Evolutionary conservation across 2,797 vertebrate genomes (phyloP).

Genomic region (Anabacerthia variegaticeps): DNA sequence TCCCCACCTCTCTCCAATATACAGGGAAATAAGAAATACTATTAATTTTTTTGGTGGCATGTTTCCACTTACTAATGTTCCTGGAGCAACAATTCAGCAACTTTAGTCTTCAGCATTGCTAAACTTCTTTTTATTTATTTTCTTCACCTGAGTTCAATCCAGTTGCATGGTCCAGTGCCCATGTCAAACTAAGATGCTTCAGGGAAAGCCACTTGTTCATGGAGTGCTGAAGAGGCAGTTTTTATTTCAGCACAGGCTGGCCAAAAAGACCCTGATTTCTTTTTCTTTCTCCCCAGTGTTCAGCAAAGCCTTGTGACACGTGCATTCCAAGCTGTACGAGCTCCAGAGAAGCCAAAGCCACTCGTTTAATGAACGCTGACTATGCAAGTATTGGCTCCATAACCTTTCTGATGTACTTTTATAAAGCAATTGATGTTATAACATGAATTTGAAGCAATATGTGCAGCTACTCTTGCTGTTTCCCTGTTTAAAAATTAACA

Average conservation of each 20-base stretch:
- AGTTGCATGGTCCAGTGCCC: neutral
- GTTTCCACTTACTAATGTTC: neutral
- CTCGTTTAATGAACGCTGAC: constrained; percentile 7
- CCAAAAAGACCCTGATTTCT: neutral
- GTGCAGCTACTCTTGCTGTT: constrained; percentile 16
- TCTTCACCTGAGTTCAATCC: neutral
- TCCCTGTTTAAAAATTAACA: constrained; percentile 62
- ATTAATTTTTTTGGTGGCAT: neutral
- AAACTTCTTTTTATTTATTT: constrained; percentile 3
- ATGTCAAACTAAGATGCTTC: neutral
- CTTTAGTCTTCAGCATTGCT: neutral
- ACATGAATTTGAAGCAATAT: constrained; percentile 16
- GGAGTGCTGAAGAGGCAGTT: neutral
- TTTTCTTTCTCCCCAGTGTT: neutral
- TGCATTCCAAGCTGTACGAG: neutral
- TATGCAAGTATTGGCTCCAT: neutral
- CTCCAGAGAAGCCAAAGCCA: neutral
- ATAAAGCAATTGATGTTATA: constrained; percentile 11
- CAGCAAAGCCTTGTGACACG: neutral
- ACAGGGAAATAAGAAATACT: neutral
- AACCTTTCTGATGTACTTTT: constrained; percentile 45
- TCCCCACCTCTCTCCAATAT: neutral
- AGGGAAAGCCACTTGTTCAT: neutral
- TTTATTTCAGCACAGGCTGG: neutral
- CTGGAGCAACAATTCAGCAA: neutral